Evolutionary conservation across 2,797 vertebrate genomes (phyloP), one percentile per base, ranked within the genome.

Genomic region (Heteromormyrus szaboi): DNA sequence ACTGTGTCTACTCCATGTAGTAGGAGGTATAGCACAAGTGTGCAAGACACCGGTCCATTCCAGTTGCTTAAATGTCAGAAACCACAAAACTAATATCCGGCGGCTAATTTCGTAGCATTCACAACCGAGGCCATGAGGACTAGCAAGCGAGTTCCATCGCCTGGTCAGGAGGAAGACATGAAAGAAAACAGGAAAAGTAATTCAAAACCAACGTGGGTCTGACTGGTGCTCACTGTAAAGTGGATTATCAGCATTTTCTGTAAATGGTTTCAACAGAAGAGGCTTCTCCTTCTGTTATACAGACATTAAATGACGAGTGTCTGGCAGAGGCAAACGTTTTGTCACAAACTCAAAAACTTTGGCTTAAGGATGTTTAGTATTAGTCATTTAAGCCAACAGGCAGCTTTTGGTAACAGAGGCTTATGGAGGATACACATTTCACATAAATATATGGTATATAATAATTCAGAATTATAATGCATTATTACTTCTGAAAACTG

Each of bases 101-200:
- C 92, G 92, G 91, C 88, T 95, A 62, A 86, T 96, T 95, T 91
- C 92, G 93, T 91, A 95, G 93, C 8, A 91, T 90, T 95, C 94
- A 92, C 90, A 86, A 65, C 91, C 91, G 92, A 92, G 93, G 93
- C 92, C 88, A 54, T 91, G 93, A 93, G 95, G 94, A 95, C 90
- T 87, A 68, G 90, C 93, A 93, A 93, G 90, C 92, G 93, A 87
- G 95, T 95, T 96, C 95, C 95, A 95, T 89, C 85, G 86, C 59
- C 88, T 51, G 76, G 90, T 91, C 90, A 90, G 91, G 51, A 91
- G 79, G 88, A 90, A 95, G 92, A 94, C 91, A 87, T 89, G 65
- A 87, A 86, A 85, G 84, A 87, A 90, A 12, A 46, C 44, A 50
- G 48, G 44, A 85, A 85, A 50, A 50, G 25, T 12, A 11, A 50